Base-by-base conservation (phyloP, 2,888 invertebrate genomes). In the Diarsia mendica region DNA sequence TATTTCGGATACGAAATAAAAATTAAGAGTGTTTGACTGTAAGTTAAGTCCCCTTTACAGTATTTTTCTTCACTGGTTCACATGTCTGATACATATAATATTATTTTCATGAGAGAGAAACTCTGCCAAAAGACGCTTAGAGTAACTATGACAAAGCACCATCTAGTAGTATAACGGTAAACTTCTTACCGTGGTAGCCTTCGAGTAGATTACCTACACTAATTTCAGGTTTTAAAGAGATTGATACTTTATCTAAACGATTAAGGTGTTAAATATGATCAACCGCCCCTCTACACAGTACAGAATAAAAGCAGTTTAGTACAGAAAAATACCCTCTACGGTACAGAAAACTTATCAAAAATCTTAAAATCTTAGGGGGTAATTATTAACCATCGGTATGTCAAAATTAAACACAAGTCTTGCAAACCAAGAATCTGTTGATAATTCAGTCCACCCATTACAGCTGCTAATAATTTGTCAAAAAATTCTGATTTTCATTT, bases 101-200 rank as follows among this genome's bases (percentile, higher is more conserved):
- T 49, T 15, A 51, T 68, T 44, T 11, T 39, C 5, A 6, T 28
- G 15, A 10, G 5, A 13, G 10, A 18, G 10, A 28, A 18, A 15
- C 18, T 28, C 9, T 28, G 3, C 28, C 28, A 60, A 9, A 28
- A 23, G 20, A 23, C 15, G 3, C 28, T 33, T 4, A 10, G 0
- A 8, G 18, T 49, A 28, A 44, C 13, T 63, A 1, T n/a, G 44
- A 63, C 6, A 55, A 15, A 79, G 66, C 72, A 64, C 80, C 84
- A 82, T 82, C 82, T 82, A 63, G 66, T 64, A 10, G 9, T 60
- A 3, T 5, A 48, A 5, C 20, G 11, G 3, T 60, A 64, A 51
- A 82, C 46, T 65, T 66, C 15, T 66, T 61, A 48, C 67, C 9
- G 4, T 0, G 2, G n/a, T 23, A 61, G 60, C 70, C 70, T 8